Evolutionary conservation across 1,140 invertebrate species (phyloP).

Genomic region (Leptonema lineaticorne): DNA sequence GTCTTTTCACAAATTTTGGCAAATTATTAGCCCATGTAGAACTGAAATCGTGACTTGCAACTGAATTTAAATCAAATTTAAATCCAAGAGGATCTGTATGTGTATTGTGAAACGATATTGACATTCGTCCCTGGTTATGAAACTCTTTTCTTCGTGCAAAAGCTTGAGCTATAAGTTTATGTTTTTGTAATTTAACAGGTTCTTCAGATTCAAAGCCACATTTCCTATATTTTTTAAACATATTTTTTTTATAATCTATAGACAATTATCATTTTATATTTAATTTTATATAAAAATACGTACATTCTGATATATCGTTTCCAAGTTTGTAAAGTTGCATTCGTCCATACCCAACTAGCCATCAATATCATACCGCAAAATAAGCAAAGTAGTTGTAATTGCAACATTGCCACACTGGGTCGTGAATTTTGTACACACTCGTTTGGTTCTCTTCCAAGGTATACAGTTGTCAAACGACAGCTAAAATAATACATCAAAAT

Average conservation of each 20-base stretch:
- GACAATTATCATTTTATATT: neutral
- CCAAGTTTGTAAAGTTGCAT: conserved; percentile 80
- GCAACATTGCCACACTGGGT: conserved; percentile 79
- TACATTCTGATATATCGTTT: conserved; percentile 79
- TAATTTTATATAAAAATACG: conserved; percentile 29
- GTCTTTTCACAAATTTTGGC: conserved; percentile 78
- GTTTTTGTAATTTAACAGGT: conserved; percentile 74
- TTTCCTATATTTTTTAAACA: conserved; percentile 53
- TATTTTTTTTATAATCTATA: neutral
- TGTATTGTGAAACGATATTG: conserved; percentile 80
- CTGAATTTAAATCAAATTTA: conserved; percentile 80
- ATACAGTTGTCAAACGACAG: conserved; percentile 58
- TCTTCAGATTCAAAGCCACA: conserved; percentile 70
- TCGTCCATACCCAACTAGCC: conserved; percentile 91
- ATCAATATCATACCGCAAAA: conserved; percentile 85
- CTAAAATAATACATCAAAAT: conserved; percentile 45
- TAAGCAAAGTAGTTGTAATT: conserved; percentile 77
- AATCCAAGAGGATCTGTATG: conserved; percentile 88
- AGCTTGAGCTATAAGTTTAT: conserved; percentile 87
- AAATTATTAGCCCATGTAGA: conserved; percentile 88
- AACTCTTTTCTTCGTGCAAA: conserved; percentile 86
- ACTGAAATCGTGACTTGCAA: conserved; percentile 71
- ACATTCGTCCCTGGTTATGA: conserved; percentile 78
- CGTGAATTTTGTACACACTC: conserved; percentile 66
- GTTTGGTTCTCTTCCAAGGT: conserved; percentile 41